Percentiles rank a stretch among this genome's conserved stretches.
These are phyloP conservation scores for Drosophila biarmipes DNA, from an alignment of 1,140 invertebrate genomes.

Conservation along the genomic window DNA sequence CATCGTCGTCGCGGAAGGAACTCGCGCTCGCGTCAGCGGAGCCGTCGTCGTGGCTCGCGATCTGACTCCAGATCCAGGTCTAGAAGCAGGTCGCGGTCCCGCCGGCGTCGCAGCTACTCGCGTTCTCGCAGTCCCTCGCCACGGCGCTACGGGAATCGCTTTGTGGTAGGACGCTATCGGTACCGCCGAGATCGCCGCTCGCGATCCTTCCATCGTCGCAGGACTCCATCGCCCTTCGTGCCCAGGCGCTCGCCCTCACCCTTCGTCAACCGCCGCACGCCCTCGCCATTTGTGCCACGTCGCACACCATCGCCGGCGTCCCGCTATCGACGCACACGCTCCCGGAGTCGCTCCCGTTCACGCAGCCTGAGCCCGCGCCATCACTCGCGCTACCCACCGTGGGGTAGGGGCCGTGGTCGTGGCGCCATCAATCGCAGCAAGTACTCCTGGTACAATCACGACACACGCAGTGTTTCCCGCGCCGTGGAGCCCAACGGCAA, in stretches of 20 bases:
- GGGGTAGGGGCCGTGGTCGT: slow-evolving; percentile 48
- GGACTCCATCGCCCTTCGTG: slow-evolving; percentile 50
- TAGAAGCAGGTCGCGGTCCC: slow-evolving; percentile 83
- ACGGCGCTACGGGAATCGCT: slow-evolving; percentile 14
- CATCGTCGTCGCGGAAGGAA: slow-evolving; percentile 3
- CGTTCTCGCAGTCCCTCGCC: slow-evolving; percentile 26
- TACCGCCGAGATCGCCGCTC: slow-evolving; percentile 44
- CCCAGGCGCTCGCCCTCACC: slow-evolving; percentile 54
- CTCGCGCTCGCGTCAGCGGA: slow-evolving; percentile 13
- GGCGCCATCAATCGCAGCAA: slow-evolving; percentile 31
- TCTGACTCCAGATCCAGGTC: slow-evolving; percentile 25
- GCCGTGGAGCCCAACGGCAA: slow-evolving; percentile 14
- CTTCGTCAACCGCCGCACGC: slow-evolving; percentile 35
- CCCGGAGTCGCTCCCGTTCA: slow-evolving; percentile 51
- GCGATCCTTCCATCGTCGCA: slow-evolving; percentile 49
- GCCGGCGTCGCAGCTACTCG: slow-evolving; percentile 57
- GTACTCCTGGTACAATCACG: slow-evolving; percentile 39
- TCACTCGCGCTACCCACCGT: slow-evolving; percentile 11
- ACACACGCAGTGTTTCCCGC: slow-evolving; percentile 16
- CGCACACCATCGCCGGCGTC: slow-evolving; percentile 46
- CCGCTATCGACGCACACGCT: slow-evolving; percentile 52
- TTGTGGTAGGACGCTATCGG: slow-evolving; percentile 26
- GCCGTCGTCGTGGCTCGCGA: slow-evolving; percentile 6
- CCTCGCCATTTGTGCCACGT: slow-evolving; percentile 42
- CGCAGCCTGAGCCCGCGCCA: slow-evolving; percentile 60